These are phyloP conservation scores for Anthopleura sola DNA, from an alignment of 64 coral and sea anemone genomes.

Conservation along the genomic window DNA sequence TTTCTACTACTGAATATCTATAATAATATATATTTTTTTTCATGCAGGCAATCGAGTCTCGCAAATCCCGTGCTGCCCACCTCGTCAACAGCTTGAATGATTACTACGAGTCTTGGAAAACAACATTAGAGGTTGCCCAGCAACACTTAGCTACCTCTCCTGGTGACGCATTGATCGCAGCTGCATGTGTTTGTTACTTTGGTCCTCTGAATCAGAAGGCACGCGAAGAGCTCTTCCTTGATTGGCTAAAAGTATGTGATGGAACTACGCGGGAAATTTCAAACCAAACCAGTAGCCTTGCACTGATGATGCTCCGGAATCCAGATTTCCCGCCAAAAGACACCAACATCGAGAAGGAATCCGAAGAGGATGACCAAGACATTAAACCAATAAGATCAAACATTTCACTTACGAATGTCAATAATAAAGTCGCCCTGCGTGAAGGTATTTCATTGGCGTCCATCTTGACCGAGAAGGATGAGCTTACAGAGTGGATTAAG, in stretches of 20 bases:
- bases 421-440: conserved; percentile 44
- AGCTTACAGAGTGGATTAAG: conserved; percentile 79
- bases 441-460: conserved; percentile 59
- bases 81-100: conserved; percentile 59
- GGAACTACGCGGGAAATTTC: conserved; percentile 32
- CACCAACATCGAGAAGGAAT: not conserved
- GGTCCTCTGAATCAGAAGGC: conserved; percentile 62
- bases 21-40: not conserved
- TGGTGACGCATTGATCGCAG: conserved; percentile 83
- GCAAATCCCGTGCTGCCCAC: not conserved
- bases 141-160: conserved; percentile 69
- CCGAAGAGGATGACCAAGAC: not conserved
- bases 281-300: conserved; percentile 34
- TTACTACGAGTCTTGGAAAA: conserved; percentile 71
- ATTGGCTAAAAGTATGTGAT: conserved; percentile 88
- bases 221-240: conserved; percentile 73
- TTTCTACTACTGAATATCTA: no score
- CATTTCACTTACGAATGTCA: not conserved
- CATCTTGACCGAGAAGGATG: conserved; percentile 56
- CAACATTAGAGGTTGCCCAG: conserved; percentile 31
- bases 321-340: not conserved
- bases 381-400: not conserved
- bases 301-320: conserved; percentile 42
- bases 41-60: not conserved
- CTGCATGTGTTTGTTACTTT: conserved; percentile 82